Conservation (phyloP, 2,113 vertebrate species). For the Thymallus thymallus region DNA sequence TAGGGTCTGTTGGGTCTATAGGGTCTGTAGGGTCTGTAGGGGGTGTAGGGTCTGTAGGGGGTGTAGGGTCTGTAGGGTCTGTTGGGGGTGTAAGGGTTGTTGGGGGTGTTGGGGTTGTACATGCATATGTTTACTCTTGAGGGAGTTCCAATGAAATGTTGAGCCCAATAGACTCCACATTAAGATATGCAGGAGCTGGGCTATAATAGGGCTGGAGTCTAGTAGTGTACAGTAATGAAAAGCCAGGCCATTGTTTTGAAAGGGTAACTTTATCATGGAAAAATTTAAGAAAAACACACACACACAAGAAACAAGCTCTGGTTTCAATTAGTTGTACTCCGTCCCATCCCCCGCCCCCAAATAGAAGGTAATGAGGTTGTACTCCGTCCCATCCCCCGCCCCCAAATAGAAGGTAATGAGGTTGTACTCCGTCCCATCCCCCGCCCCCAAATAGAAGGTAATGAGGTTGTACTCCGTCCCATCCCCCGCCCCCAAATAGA, state of each 20-base stretch:
- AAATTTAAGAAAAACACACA: constrained; percentile 44
- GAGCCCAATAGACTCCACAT: constrained; percentile 26
- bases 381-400: constrained; percentile 54
- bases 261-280: constrained; percentile 70
- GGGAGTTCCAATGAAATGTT: constrained; percentile 28
- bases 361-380: too few species aligned
- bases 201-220: constrained; percentile 41
- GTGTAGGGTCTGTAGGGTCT: too few species aligned
- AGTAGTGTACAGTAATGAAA: constrained; percentile 49
- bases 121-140: constrained; percentile 16
- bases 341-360: constrained; percentile 51
- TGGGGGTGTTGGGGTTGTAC: not conserved
- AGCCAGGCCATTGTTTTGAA: constrained; percentile 65
- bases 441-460: too few species aligned
- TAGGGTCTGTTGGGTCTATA: too few species aligned
- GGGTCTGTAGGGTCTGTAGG: too few species aligned
- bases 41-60: too few species aligned
- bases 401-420: too few species aligned
- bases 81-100: not conserved
- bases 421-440: constrained; percentile 51
- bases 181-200: constrained; percentile 22
- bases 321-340: constrained; percentile 64
- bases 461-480: constrained; percentile 57
- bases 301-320: constrained; percentile 64
- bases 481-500: constrained; percentile 46